These are phyloP conservation scores for Numida meleagris DNA, from an alignment of 2,113 vertebrate genomes.

Conservation along the genomic window DNA sequence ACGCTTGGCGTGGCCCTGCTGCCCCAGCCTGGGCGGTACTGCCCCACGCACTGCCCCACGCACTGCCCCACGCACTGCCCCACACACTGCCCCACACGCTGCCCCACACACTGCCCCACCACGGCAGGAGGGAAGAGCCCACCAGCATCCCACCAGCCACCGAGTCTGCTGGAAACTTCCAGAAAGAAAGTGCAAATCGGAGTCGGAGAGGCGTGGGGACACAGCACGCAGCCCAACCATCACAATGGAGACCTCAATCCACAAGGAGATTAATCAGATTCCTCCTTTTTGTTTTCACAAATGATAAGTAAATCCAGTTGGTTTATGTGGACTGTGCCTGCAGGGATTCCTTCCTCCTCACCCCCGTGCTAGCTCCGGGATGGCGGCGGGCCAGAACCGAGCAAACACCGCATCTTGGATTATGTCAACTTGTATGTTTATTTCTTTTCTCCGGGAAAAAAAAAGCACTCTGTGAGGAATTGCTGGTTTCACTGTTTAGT, in stretches of 20 bases:
- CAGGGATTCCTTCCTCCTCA: slow-evolving; percentile 42
- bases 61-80: no score
- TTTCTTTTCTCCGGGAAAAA: slow-evolving; percentile 53
- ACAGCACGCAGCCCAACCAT: neutral
- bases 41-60: neutral
- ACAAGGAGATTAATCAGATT: slow-evolving; percentile 36
- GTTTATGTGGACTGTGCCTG: slow-evolving; percentile 49
- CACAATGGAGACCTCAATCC: neutral
- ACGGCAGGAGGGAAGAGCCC: neutral
- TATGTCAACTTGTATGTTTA: slow-evolving; percentile 68
- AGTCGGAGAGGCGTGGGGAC: neutral
- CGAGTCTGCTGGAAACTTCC: neutral
- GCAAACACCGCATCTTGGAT: slow-evolving; percentile 12
- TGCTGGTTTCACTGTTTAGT: slow-evolving; percentile 58
- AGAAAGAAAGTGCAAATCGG: neutral
- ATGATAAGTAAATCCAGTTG: slow-evolving; percentile 64
- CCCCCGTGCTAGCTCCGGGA: neutral
- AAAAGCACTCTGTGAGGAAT: slow-evolving; percentile 14
- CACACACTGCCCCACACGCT: no score
- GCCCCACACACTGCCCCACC: no score
- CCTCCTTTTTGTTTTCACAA: slow-evolving; percentile 60
- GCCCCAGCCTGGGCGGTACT: neutral
- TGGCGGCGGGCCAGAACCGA: slow-evolving; percentile 40
- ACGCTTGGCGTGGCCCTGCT: rapidly evolving
- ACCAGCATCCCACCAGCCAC: neutral